Evolutionary conservation across 2,888 invertebrate species (phyloP), one percentile per base, ranked within the genome.

Genomic region (Caenorhabditis sp.): DNA sequence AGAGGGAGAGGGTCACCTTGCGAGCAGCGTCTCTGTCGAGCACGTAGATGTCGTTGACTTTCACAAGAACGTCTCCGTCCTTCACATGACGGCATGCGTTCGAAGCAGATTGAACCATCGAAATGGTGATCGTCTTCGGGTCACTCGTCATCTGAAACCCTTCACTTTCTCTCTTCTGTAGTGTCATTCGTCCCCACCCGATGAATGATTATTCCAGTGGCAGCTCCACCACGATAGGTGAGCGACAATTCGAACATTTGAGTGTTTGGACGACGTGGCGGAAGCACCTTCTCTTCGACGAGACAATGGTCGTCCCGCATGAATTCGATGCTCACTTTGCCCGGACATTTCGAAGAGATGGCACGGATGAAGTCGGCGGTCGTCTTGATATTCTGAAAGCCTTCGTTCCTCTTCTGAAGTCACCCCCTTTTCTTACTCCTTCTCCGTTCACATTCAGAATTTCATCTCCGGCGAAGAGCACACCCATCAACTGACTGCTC

Each of bases 201-300:
- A 62, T 82, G 82, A 61, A 84, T 82, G 46, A 84, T 78, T 22
- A 84, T 76, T 39, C 84, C 84, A 48, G 80, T 76, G 17, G 82
- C 80, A 46, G 80, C 81, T 26, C 84, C 84, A 6, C 84, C 81
- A 22, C 82, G 66, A 72, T 83, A 84, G 17, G 62, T 72, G 65
- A 84, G 46, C 32, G 79, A 72, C 39, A 84, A 59, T 45, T 83
- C 84, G 46, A 74, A 61, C 62, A 81, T 62, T 43, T 79, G 68
- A 56, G 72, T 37, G 55, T 81, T 82, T 11, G 80, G 77, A 39
- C 71, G 72, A 37, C 78, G 76, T 32, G 72, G 59, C 26, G 79
- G 78, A 52, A 84, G 32, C 2, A 26, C 27, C 15, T 72, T 84
- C 56, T 79, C 59, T 27, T 71, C 73, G 52, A 70, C 78, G 20